Evolutionary conservation across 2,113 vertebrate genomes (phyloP).

Genomic region (Chrysochloris asiatica): DNA sequence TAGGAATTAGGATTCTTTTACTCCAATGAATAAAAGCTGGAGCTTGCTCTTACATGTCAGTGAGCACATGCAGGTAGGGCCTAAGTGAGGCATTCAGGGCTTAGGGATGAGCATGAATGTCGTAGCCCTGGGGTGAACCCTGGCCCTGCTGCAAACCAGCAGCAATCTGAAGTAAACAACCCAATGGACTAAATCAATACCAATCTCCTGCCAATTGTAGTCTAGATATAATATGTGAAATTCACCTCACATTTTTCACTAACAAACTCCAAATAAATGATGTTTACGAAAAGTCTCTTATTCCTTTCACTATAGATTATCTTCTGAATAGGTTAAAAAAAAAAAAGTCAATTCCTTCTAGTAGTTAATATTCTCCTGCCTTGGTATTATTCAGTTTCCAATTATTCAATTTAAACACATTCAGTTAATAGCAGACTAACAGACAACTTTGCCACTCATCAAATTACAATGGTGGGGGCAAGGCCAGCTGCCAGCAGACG

Average conservation of each 20-base stretch:
- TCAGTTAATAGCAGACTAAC: background rate
- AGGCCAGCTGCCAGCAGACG: conserved; percentile 43
- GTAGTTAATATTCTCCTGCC: background rate
- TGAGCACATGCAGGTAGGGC: background rate
- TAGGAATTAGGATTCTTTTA: background rate
- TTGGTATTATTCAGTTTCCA: background rate
- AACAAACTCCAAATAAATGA: conserved; percentile 48
- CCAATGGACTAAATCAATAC: background rate
- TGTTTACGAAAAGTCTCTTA: conserved; percentile 8
- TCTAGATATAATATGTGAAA: background rate
- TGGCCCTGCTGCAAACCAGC: too few species aligned
- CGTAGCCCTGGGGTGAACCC: background rate
- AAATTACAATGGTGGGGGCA: background rate
- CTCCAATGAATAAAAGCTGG: background rate
- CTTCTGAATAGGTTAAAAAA: background rate
- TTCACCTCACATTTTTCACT: background rate
- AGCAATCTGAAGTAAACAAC: background rate
- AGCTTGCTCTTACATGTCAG: background rate
- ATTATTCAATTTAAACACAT: background rate
- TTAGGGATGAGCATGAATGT: background rate
- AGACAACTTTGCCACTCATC: background rate
- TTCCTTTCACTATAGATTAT: background rate
- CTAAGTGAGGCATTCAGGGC: background rate
- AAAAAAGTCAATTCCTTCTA: background rate
- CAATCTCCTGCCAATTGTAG: background rate